Evolutionary conservation across 2,888 invertebrate genomes (phyloP).

Genomic region (Drosophila atripex): DNA sequence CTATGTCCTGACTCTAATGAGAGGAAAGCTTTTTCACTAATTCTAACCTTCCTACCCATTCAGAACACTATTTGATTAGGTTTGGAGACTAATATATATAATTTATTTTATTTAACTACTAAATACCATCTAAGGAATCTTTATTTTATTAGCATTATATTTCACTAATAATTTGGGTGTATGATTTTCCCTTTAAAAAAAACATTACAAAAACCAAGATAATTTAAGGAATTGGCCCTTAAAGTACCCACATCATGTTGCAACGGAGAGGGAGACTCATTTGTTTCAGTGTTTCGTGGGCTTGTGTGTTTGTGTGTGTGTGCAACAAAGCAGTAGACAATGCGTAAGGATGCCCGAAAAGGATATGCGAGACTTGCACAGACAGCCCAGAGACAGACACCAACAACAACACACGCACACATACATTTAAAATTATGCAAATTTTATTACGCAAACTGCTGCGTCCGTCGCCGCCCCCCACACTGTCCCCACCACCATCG

Average conservation of each 20-base stretch:
- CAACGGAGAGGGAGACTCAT: slow-evolving; percentile 50
- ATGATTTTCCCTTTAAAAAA: background rate
- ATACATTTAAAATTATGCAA: slow-evolving; percentile 83
- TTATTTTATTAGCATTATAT: too few species aligned
- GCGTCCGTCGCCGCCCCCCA: slow-evolving; percentile 59
- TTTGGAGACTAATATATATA: too few species aligned
- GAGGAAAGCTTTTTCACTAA: background rate
- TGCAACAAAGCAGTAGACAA: slow-evolving; percentile 76
- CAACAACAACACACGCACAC: slow-evolving; percentile 40
- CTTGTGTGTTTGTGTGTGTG: slow-evolving; percentile 41
- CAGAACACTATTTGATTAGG: background rate
- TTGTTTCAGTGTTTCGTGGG: slow-evolving; percentile 49
- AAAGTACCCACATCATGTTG: slow-evolving; percentile 33
- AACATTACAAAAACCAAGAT: slow-evolving; percentile 14
- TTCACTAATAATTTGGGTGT: too few species aligned
- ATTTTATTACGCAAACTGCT: slow-evolving; percentile 84
- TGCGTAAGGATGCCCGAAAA: slow-evolving; percentile 76
- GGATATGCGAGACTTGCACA: slow-evolving; percentile 69
- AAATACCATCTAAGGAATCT: too few species aligned
- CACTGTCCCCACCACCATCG: background rate
- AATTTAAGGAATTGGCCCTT: slow-evolving; percentile 35
- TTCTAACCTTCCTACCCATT: background rate
- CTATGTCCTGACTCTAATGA: slow-evolving; percentile 26
- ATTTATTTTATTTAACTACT: too few species aligned
- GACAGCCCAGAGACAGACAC: slow-evolving; percentile 45